A percentile compares a stretch with the other conserved stretches of the same genome.
These are phyloP conservation scores for Lithosia quadra DNA, from an alignment of 2,888 invertebrate species.

Conservation along the genomic window DNA sequence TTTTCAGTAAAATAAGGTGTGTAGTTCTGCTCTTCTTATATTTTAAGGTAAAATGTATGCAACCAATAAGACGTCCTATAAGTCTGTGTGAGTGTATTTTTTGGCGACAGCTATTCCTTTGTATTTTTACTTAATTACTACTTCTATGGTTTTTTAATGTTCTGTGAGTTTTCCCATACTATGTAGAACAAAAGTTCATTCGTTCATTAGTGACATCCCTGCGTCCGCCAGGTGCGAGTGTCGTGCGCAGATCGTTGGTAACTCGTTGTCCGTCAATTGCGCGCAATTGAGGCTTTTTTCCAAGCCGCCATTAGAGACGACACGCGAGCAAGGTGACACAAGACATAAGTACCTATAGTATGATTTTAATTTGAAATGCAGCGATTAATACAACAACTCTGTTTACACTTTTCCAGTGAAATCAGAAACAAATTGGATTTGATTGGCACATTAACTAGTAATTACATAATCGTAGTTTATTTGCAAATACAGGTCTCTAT, in stretches of 20 bases:
- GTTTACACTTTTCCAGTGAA: background rate
- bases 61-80: no score
- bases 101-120: no score
- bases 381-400: background rate
- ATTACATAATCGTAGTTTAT: background rate
- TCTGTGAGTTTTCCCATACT: no score
- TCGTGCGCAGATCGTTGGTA: constrained; percentile 75
- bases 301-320: constrained; percentile 74
- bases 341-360: constrained; percentile 52
- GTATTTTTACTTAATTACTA: no score
- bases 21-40: no score
- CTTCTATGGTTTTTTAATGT: no score
- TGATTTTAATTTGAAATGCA: constrained; percentile 29
- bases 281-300: constrained; percentile 81
- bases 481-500: background rate
- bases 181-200: no score
- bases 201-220: constrained; percentile 52
- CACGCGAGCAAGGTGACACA: constrained; percentile 73
- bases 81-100: no score
- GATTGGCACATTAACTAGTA: no score
- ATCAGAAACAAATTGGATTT: background rate
- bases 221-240: constrained; percentile 70
- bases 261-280: constrained; percentile 77
- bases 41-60: no score
- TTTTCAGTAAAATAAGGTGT: no score